Base-by-base conservation (phyloP, 1,140 invertebrate species). In the Cydia fagiglandana region DNA sequence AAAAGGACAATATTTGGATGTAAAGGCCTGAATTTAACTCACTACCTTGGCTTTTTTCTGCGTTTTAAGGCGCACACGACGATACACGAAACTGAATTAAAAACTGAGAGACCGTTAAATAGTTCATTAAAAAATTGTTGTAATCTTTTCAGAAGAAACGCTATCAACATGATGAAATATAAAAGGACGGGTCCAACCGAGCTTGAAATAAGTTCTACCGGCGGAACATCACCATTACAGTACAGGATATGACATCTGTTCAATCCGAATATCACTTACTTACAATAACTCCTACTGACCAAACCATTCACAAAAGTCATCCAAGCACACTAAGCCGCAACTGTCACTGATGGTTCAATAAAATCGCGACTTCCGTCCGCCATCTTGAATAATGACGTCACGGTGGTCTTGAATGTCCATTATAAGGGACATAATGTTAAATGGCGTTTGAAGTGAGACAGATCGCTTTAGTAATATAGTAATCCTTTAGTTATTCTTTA, bases 181-280 rank as follows among this genome's bases (percentile, higher is more conserved):
- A 10, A 70, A 70, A 38, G n/a, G 66, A 70, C 34, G n/a, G 2
- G 30, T 68, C 10, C 66, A 70, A 70, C 34, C 30, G 66, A 70
- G 66, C 66, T 38, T 41, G 64, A 34, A 41, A 30, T 9, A 17
- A 38, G 30, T 41, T 9, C n/a, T 20, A 10, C 56, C 30, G 28
- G 28, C 24, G 64, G 28, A 66, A 68, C 24, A 68, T 68, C 3
- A 61, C 20, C 10, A 70, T 70, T 70, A 70, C 30, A 34, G 64
- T 38, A 17, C 66, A 38, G 66, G 66, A 70, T 38, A 38, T 70
- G 66, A 70, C 66, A 70, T 70, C 66, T 70, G 66, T 70, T 41
- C 66, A 6, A 53, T 53, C 66, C 66, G 66, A 70, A 70, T 70
- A 70, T 70, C 66, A 38, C 66, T 70, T 70, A 70, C 66, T 17